Evolutionary conservation across 2,113 vertebrate genomes (phyloP).

Genomic region (Pardalotus punctatus): DNA sequence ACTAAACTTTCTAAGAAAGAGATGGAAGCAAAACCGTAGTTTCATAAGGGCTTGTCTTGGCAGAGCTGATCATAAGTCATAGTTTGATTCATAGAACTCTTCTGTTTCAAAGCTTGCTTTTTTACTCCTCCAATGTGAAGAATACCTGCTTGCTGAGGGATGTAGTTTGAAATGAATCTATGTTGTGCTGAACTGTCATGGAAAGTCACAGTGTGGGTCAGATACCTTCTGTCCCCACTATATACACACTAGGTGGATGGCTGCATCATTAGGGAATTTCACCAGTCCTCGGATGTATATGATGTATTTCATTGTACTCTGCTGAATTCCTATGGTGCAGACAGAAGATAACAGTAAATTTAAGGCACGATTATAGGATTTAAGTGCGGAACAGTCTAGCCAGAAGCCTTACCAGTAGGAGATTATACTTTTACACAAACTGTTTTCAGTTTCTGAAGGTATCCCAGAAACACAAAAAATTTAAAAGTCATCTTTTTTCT

Average conservation of each 20-base stretch:
- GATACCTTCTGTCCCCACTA: not conserved
- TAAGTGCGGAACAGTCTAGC: not conserved
- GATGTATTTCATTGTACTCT: not conserved
- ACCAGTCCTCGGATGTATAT: not conserved
- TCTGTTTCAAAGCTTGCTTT: not conserved
- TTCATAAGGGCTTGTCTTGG: not conserved
- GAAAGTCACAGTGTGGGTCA: not conserved
- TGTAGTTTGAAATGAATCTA: fast-evolving
- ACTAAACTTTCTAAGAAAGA: not conserved
- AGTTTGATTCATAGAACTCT: not conserved
- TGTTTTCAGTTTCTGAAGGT: not conserved
- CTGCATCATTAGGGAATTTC: not conserved
- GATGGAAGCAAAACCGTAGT: not conserved
- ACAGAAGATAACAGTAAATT: not conserved
- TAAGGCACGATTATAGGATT: not conserved
- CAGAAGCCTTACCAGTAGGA: not conserved
- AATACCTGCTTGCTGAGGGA: not conserved
- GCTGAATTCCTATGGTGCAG: not conserved
- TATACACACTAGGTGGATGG: not conserved
- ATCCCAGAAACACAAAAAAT: not conserved
- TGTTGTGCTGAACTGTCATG: not conserved
- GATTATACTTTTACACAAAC: not conserved
- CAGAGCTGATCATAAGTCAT: not conserved
- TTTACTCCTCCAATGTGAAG: not conserved
- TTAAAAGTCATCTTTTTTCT: not conserved